phyloP scores from a whole-genome alignment of 2,888 invertebrate genomes.

The Drosophila bunnanda region DNA sequence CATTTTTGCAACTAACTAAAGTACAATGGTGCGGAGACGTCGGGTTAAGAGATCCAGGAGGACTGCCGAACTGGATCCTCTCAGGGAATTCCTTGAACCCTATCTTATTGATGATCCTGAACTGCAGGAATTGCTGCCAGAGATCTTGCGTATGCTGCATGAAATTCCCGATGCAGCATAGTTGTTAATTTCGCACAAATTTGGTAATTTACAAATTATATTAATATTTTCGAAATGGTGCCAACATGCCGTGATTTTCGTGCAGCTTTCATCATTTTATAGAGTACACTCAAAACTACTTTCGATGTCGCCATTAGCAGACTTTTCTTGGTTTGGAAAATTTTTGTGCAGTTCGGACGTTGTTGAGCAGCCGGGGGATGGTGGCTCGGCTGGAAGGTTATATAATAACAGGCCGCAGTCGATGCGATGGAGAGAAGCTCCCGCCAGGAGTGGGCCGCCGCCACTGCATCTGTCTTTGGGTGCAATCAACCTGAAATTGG shows the following conservation, averaged over 20 bases:
- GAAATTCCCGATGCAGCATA: conserved; percentile 15
- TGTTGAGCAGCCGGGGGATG: conserved; percentile 19
- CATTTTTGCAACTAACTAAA: background rate
- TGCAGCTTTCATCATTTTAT: conserved; percentile 3
- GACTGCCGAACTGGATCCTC: background rate
- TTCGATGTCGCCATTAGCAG: conserved; percentile 76
- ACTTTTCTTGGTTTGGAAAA: conserved; percentile 52
- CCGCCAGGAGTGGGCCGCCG: conserved; percentile 46
- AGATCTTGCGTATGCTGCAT: conserved; percentile 4
- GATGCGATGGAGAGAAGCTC: conserved; percentile 47
- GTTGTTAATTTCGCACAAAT: too few species aligned
- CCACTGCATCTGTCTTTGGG: conserved; percentile 35
- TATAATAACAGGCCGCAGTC: conserved; percentile 57
- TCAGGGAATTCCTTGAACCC: conserved; percentile 3
- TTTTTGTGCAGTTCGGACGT: conserved; percentile 48
- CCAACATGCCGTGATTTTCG: background rate
- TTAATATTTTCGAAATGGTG: background rate
- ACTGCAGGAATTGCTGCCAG: conserved; percentile 11
- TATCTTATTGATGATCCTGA: conserved; percentile 4
- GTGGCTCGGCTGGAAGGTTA: conserved; percentile 57
- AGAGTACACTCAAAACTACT: conserved; percentile 61
- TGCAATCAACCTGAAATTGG: conserved; percentile 59
- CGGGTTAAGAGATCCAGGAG: background rate
- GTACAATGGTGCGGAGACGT: conserved; percentile 1
- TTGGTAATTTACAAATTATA: too few species aligned